Base-by-base conservation (phyloP, 2,888 invertebrate genomes). In the Apamea epomidion region DNA sequence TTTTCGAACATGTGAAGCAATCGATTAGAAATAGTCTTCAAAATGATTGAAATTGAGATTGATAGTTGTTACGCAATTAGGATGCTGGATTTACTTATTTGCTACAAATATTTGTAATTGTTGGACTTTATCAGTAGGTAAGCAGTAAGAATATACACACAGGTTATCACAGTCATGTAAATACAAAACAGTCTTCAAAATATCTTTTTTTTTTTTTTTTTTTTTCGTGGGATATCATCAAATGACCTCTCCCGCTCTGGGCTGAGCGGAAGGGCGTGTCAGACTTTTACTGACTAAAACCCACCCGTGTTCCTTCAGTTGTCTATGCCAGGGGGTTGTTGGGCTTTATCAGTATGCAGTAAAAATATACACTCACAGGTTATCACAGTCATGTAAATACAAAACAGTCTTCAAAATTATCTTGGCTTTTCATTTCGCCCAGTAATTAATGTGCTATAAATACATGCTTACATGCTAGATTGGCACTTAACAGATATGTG, bases 401-500 rank as follows among this genome's bases (percentile, higher is more conserved):
- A 25, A 45, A 69, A 68, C 12, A 60, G 21, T 48, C 25, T 48
- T 42, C 1, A 25, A 58, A 54, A 2, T 48, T 45, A 37, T 74
- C 16, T 68, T 73, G 0, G 3, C 7, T 45, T 48, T 58, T 14
- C 2, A 8, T 48, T 54, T n/a, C 8, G 2, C 10, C n/a, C 16
- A 32, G 6, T 67, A 72, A 78, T 80, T 58, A 58, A 51, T 48
- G 37, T 21, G 51, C 18, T 76, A 51, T 69, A 78, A 51, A 68
- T 54, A 80, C 16, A 69, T 51, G 37, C 16, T 69, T 62, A 54
- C 18, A 72, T 51, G 37, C 48, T 25, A 21, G 42, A 72, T 74
- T 45, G 51, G 18, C 58, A 70, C 73, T 79, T 60, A 32, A n/a
- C 37, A 65, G 69, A 79, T 79, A 83, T 79, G 64, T 32, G 54